These are phyloP conservation scores for Aphidius gifuensis DNA, from an alignment of 1,140 invertebrate species.

Conservation along the genomic window DNA sequence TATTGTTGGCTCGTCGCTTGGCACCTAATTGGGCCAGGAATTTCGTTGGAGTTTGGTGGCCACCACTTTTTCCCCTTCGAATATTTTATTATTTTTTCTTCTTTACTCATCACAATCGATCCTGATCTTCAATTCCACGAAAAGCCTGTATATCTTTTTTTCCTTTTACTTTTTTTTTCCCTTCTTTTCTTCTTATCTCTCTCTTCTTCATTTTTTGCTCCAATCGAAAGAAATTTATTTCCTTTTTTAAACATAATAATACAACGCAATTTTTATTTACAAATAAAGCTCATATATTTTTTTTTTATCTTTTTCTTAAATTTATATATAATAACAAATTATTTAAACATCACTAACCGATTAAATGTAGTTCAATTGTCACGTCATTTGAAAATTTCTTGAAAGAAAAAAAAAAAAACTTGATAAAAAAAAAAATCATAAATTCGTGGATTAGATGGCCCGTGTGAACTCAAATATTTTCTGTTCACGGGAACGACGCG, in stretches of 20 bases:
- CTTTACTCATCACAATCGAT: slow-evolving; percentile 8
- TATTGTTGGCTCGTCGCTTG: slow-evolving; percentile 28
- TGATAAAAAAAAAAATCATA: not conserved
- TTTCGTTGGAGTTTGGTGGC: slow-evolving; percentile 26
- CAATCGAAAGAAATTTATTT: not conserved
- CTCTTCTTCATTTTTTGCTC: slow-evolving; percentile 1
- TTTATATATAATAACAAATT: too few relatives aligned
- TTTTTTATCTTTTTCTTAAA: too few relatives aligned
- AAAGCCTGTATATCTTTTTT: slow-evolving; percentile 8
- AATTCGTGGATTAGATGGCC: not conserved
- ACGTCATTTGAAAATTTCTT: not conserved
- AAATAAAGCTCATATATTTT: too few relatives aligned
- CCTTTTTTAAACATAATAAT: not conserved
- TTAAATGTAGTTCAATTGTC: not conserved
- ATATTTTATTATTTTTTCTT: not conserved
- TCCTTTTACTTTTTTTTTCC: slow-evolving; percentile 10
- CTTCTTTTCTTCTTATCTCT: slow-evolving; percentile 1
- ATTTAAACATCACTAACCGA: not conserved
- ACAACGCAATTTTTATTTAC: not conserved
- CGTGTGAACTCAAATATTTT: too few relatives aligned
- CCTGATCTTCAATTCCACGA: slow-evolving; percentile 19
- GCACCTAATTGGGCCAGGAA: slow-evolving; percentile 48
- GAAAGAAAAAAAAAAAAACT: slow-evolving; percentile 12
- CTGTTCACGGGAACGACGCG: too few relatives aligned
- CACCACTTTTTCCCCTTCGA: slow-evolving; percentile 1